Conservation (phyloP, 2,888 invertebrate species). For the Ophion slaviceki region DNA sequence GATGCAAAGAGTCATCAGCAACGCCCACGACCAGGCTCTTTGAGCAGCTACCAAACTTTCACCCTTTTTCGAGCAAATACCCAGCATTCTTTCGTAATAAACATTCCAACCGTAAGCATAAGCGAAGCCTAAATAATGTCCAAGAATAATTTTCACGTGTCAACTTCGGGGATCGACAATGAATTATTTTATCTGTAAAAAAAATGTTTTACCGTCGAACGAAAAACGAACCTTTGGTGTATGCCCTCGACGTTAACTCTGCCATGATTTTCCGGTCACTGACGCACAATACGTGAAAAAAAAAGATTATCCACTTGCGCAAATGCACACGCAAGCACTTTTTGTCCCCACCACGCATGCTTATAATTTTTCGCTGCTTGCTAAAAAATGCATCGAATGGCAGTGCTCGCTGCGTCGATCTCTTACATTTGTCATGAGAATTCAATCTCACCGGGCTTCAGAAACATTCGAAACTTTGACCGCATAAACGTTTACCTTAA, state of each 20-base stretch:
- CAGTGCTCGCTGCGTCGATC: not conserved
- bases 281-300: conserved; percentile 1
- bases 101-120: conserved; percentile 71
- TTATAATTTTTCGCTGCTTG: conserved; percentile 6
- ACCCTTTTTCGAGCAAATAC: conserved; percentile 56
- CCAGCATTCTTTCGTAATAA: conserved; percentile 69
- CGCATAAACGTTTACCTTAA: conserved; percentile 2
- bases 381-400: conserved; percentile 42
- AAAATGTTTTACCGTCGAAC: not conserved
- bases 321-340: conserved; percentile 11
- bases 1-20: conserved; percentile 52
- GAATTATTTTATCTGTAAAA: not conserved
- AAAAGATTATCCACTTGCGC: conserved; percentile 3
- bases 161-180: not conserved
- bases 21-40: conserved; percentile 51
- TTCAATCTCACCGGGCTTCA: not conserved
- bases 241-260: conserved; percentile 37
- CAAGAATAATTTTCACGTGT: not conserved
- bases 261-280: conserved; percentile 26
- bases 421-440: conserved; percentile 24
- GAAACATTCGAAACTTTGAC: conserved; percentile 17
- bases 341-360: conserved; percentile 22
- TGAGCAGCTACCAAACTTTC: conserved; percentile 43
- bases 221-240: conserved; percentile 41
- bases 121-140: conserved; percentile 61